Evolutionary conservation across 1,140 invertebrate genomes (phyloP).

Genomic region (Aphis gossypii): DNA sequence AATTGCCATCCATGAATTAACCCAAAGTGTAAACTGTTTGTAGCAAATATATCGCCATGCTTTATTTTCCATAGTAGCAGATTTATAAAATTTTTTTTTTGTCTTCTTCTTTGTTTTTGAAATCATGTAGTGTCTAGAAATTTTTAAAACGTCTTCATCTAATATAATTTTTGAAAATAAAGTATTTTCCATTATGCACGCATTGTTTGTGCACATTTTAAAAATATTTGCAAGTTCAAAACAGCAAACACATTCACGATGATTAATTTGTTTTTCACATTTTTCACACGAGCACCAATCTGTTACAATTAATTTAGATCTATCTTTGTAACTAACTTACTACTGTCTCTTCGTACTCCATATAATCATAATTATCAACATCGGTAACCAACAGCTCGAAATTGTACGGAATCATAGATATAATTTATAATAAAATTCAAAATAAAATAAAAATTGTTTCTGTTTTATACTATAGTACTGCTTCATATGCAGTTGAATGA

Average conservation of each 20-base stretch:
- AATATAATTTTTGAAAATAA: constrained; percentile 16
- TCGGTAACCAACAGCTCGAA: neutral
- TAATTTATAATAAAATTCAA: neutral
- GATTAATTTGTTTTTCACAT: neutral
- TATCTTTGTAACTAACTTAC: neutral
- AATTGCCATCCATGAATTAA: neutral
- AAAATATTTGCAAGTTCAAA: neutral
- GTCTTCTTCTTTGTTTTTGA: neutral
- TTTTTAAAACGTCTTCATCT: neutral
- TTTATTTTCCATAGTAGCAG: too few species aligned
- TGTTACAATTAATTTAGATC: neutral
- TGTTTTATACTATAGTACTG: neutral
- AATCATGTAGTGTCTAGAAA: neutral
- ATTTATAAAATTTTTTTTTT: neutral
- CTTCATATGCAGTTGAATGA: neutral
- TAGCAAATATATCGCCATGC: neutral
- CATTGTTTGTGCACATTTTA: neutral
- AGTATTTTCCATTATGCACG: neutral
- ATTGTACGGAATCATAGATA: neutral
- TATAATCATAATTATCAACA: neutral
- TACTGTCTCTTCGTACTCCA: neutral
- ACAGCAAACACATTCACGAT: neutral
- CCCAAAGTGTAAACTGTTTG: neutral
- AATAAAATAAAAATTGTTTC: neutral
- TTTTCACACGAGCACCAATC: neutral